These are phyloP conservation scores for Acrocephalus kingi DNA, from an alignment of 2,113 vertebrate species.

Conservation along the genomic window DNA sequence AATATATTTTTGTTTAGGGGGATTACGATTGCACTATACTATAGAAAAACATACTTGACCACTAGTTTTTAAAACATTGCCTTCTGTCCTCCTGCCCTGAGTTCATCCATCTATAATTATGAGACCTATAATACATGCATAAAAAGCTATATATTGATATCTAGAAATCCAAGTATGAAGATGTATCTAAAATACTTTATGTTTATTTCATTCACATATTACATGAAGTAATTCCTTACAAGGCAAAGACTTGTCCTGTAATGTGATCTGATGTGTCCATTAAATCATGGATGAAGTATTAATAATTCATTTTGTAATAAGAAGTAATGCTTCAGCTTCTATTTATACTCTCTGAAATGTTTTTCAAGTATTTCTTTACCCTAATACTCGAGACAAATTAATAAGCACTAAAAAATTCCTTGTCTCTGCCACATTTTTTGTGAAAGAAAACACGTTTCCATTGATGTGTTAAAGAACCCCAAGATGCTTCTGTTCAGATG, in stretches of 20 bases:
- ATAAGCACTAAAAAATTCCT: neutral
- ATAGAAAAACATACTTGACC: neutral
- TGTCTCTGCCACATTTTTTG: neutral
- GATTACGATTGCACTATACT: neutral
- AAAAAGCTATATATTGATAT: neutral
- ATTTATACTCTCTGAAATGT: neutral
- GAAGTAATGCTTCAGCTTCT: neutral
- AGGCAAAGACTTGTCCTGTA: neutral
- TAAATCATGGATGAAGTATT: neutral
- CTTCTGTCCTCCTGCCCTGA: rapidly evolving
- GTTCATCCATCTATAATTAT: neutral
- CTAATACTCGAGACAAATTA: neutral
- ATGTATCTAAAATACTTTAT: neutral
- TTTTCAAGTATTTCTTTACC: neutral
- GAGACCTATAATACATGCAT: neutral
- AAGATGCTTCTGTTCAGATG: neutral
- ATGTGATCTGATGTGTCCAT: neutral
- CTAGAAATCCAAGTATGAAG: neutral
- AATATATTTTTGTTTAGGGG: neutral
- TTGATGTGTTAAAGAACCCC: neutral
- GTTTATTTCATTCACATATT: neutral
- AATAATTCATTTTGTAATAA: neutral
- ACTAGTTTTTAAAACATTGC: neutral
- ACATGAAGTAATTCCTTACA: neutral
- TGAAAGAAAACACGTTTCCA: neutral